These are phyloP conservation scores for Cephus pygmeus DNA, from an alignment of 2,888 invertebrate species.

Conservation along the genomic window DNA sequence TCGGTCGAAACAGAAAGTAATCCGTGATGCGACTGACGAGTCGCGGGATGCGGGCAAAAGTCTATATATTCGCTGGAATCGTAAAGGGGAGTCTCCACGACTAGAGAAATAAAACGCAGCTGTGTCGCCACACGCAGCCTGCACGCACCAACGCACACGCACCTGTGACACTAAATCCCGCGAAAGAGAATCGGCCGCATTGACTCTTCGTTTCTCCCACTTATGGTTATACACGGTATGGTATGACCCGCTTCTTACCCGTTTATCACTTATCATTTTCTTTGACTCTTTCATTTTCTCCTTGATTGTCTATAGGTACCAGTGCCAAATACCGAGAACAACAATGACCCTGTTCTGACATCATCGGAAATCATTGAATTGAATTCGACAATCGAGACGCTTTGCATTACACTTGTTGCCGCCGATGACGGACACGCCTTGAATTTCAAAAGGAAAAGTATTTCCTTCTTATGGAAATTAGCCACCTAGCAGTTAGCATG, in stretches of 20 bases:
- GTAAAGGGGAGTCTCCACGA: slow-evolving; percentile 23
- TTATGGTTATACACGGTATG: not conserved
- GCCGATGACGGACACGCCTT: not conserved
- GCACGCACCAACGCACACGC: slow-evolving; percentile 14
- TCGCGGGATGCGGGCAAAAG: slow-evolving; percentile 36
- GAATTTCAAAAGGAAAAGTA: slow-evolving; percentile 3
- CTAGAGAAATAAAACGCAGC: slow-evolving; percentile 2
- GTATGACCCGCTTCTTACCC: not conserved
- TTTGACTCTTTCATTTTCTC: not conserved
- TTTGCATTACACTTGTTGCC: not conserved
- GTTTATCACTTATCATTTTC: not conserved
- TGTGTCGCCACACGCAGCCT: not conserved
- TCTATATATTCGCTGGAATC: slow-evolving; percentile 43
- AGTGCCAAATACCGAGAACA: not conserved
- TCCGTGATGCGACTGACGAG: slow-evolving; percentile 38
- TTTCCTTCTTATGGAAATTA: slow-evolving; percentile 3
- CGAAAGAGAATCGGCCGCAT: not conserved
- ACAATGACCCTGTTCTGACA: not conserved
- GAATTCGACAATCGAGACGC: not conserved
- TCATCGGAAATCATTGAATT: not conserved
- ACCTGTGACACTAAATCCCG: slow-evolving; percentile 28
- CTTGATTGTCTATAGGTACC: not conserved
- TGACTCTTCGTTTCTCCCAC: not conserved
- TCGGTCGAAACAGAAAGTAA: slow-evolving; percentile 15
- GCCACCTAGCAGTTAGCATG: not conserved